Evolutionary conservation across 2,888 invertebrate genomes (phyloP).

Genomic region (Quadriops clusia): DNA sequence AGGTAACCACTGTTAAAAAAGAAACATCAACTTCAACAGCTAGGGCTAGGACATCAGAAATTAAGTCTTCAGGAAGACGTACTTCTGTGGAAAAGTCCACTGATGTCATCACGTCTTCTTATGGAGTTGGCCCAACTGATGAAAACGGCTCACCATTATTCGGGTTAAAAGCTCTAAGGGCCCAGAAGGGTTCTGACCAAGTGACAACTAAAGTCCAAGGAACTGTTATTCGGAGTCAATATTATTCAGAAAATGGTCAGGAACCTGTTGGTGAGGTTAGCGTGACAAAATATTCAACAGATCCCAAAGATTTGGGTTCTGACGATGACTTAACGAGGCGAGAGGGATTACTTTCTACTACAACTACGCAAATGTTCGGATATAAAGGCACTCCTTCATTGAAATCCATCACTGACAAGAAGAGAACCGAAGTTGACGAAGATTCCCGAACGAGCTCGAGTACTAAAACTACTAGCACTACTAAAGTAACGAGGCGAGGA

Average conservation of each 20-base stretch:
- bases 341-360: constrained; percentile 29
- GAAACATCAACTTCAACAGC: constrained; percentile 18
- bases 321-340: constrained; percentile 20
- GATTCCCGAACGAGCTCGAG: constrained; percentile 11
- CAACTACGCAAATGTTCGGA: constrained; percentile 35
- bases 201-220: constrained; percentile 49
- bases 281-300: constrained; percentile 56
- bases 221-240: constrained; percentile 55
- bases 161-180: constrained; percentile 61
- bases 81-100: constrained; percentile 36
- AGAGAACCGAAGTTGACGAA: constrained; percentile 5
- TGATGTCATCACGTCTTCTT: constrained; percentile 66
- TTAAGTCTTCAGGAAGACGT: constrained; percentile 31
- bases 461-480: constrained; percentile 14
- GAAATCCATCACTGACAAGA: constrained; percentile 24
- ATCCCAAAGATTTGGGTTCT: constrained; percentile 43
- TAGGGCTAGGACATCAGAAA: constrained; percentile 18
- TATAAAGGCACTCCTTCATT: constrained; percentile 30
- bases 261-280: constrained; percentile 58
- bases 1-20: constrained; percentile 12
- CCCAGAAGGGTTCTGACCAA: constrained; percentile 43
- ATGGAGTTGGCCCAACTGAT: constrained; percentile 73
- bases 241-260: constrained; percentile 55
- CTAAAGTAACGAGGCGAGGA: constrained; percentile 48
- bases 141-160: constrained; percentile 69